These are phyloP conservation scores for Ferrisia virgata DNA, from an alignment of 2,888 invertebrate species.

Conservation along the genomic window DNA sequence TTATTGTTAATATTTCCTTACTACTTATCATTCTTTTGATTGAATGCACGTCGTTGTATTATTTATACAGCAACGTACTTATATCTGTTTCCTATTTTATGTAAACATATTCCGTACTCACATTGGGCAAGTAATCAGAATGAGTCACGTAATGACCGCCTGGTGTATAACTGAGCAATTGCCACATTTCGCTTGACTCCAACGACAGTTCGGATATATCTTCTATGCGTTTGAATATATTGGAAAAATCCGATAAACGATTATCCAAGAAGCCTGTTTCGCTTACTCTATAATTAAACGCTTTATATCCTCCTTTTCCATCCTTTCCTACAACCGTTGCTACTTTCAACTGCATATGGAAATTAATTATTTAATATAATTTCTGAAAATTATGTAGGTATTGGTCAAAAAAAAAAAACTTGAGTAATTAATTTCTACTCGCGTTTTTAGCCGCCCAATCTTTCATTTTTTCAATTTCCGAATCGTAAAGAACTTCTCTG, in stretches of 20 bases:
- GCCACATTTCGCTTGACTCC: slow-evolving; percentile 89
- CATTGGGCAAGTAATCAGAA: slow-evolving; percentile 84
- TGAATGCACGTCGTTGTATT: slow-evolving; percentile 52
- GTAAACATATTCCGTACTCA: no score
- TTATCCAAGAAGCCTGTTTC: slow-evolving; percentile 95
- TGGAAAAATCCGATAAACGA: slow-evolving; percentile 71
- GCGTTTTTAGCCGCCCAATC: slow-evolving; percentile 49
- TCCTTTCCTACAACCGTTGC: slow-evolving; percentile 89
- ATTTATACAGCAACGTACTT: no score
- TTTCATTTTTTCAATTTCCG: slow-evolving; percentile 81
- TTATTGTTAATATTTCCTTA: no score
- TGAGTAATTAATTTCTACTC: slow-evolving; percentile 50
- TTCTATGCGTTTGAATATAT: slow-evolving; percentile 73
- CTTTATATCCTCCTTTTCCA: slow-evolving; percentile 74
- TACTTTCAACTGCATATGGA: background rate
- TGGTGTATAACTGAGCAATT: slow-evolving; percentile 97
- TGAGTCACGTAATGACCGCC: slow-evolving; percentile 99
- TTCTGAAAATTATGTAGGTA: background rate
- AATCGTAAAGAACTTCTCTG: slow-evolving; percentile 83
- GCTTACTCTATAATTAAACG: slow-evolving; percentile 82
- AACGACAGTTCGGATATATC: slow-evolving; percentile 84
- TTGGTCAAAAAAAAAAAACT: background rate
- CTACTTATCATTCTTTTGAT: no score
- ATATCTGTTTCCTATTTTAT: no score
- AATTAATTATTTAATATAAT: background rate